Evolutionary conservation across 2,113 vertebrate species (phyloP), one percentile per base, ranked within the genome.

Genomic region (Hypanus sabinus): DNA sequence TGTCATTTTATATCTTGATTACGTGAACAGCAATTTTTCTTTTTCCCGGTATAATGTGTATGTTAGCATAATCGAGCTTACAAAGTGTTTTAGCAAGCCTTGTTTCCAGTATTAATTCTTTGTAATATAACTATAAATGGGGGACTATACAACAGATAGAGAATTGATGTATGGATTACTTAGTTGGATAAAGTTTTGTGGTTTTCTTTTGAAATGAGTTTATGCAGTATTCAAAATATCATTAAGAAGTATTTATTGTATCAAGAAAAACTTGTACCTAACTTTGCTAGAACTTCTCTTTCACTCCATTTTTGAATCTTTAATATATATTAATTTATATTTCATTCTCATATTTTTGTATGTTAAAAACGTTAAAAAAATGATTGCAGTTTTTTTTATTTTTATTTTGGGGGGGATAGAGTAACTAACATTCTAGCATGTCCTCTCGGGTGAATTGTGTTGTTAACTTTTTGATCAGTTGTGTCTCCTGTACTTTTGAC

Each of bases 241-340:
- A 96, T 96, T 96, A 96, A 98, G 97, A 98, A 98, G 98, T 99
- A 99, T 99, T 99, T 99, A 99, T 99, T 99, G 97, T 98, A 98
- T 98, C 97, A 97, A 98, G 96, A 98, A 97, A 98, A 98, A 98
- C 96, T 97, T 98, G 96, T 98, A 97, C 98, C 98, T 99, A 98
- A 98, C 97, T 96, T 95, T 95, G 96, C 96, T 99, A 99, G 98
- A 96, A 95, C 97, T 97, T 95, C 96, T 96, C 97, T 97, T 98
- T 97, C 98, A 97, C 98, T 97, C 95, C 97, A 97, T 97, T 97
- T 83, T 97, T 96, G 96, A 97, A 98, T 97, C 98, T 98, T 99
- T 99, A 99, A 99, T 99, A 99, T 99, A 99, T 99, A 99, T 99
- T 99, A 99, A 99, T 99, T 99, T 99, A 99, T 99, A 98, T 99